A percentile compares a stretch with the other conserved stretches of the same genome.
Evolutionary conservation across 2,797 vertebrate genomes (phyloP).

Genomic region (Sphenodon punctatus): DNA sequence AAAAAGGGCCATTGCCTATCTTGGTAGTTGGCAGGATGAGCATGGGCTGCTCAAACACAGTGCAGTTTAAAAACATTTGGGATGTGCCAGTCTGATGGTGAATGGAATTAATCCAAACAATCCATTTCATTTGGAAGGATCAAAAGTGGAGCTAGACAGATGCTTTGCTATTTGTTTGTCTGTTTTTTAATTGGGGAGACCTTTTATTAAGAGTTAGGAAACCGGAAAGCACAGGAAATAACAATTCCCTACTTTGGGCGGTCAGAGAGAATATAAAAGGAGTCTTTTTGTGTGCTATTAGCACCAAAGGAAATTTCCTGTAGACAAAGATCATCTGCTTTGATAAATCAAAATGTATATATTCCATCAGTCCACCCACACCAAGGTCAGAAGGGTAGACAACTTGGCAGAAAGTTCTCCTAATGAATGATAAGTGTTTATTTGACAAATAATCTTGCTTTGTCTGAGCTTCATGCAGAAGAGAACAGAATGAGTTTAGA

Average conservation of each 20-base stretch:
- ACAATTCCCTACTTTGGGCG: not conserved
- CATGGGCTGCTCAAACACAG: not conserved
- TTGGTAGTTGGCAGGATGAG: not conserved
- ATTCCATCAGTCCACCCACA: conserved; percentile 4
- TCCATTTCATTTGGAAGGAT: not conserved
- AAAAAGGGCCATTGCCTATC: not conserved
- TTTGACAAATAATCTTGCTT: conserved; percentile 29
- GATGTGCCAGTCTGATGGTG: not conserved
- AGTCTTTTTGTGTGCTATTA: conserved; percentile 13
- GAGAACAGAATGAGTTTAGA: not conserved
- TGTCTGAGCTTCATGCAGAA: not conserved
- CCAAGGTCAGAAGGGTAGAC: not conserved
- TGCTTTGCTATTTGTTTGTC: not conserved
- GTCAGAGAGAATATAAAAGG: not conserved
- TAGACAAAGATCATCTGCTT: conserved; percentile 9
- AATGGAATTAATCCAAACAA: not conserved
- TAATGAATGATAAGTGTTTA: conserved; percentile 24
- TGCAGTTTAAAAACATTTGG: not conserved
- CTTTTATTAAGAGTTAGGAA: not conserved
- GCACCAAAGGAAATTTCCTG: conserved; percentile 27
- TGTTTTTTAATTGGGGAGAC: not conserved
- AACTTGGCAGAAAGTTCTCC: conserved; percentile 7
- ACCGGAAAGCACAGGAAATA: not conserved
- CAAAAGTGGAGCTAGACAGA: not conserved
- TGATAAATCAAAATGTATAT: conserved; percentile 18